phyloP scores from a whole-genome alignment of 2,113 vertebrate genomes.

The Oreotrochilus melanogaster region DNA sequence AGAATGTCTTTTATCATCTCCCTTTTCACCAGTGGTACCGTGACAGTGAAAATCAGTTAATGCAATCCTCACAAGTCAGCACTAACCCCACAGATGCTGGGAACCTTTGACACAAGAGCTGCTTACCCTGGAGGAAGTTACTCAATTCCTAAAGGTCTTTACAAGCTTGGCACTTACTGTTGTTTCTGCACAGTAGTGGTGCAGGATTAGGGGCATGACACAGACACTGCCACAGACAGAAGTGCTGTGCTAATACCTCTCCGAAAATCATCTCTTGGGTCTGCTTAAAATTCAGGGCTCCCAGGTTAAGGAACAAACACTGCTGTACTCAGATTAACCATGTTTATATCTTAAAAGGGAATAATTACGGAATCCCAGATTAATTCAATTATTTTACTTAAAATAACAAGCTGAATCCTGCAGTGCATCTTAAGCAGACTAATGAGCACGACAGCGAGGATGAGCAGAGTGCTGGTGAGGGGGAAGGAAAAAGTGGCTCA shows the following conservation, averaged over 20 bases:
- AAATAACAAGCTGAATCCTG: constrained; percentile 51
- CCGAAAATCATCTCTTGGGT: constrained; percentile 5
- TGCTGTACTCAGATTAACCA: not conserved
- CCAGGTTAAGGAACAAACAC: not conserved
- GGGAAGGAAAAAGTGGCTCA: constrained; percentile 48
- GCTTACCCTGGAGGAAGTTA: constrained; percentile 31
- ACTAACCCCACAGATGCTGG: not conserved
- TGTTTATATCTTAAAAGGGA: not conserved
- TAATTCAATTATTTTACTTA: constrained; percentile 54
- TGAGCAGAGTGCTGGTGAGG: not conserved
- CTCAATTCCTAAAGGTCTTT: constrained; percentile 59
- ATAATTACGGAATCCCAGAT: not conserved
- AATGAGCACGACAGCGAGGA: constrained; percentile 56
- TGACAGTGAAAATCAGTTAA: constrained; percentile 41
- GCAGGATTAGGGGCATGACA: constrained; percentile 38
- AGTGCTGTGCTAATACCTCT: constrained; percentile 18
- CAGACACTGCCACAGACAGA: not conserved
- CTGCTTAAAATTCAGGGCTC: not conserved
- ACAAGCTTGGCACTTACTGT: not conserved
- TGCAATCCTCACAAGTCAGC: constrained; percentile 27
- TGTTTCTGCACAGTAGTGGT: constrained; percentile 24
- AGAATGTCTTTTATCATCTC: constrained; percentile 38
- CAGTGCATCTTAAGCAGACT: constrained; percentile 41
- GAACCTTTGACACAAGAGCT: constrained; percentile 41
- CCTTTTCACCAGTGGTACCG: not conserved